Conservation (phyloP, 1,140 invertebrate species). For the Ceratina japonica region DNA sequence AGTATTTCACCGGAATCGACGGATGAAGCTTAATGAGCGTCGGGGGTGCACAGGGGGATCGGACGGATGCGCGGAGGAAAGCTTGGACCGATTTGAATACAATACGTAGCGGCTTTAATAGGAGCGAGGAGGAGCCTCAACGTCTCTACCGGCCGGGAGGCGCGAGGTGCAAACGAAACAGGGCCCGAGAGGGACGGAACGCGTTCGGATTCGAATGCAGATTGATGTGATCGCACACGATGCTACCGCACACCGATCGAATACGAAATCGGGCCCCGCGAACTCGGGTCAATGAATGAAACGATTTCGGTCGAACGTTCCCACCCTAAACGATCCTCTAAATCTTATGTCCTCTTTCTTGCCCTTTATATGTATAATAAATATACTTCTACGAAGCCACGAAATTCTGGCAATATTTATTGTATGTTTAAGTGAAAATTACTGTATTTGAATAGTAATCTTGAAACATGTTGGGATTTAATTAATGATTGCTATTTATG, state of each 20-base stretch:
- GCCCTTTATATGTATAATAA: too few species aligned
- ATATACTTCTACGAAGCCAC: too few species aligned
- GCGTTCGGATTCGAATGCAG: constrained; percentile 68
- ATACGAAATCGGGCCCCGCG: constrained; percentile 67
- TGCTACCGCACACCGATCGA: constrained; percentile 72
- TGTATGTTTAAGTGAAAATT: too few species aligned
- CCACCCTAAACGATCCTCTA: too few species aligned
- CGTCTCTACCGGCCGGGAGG: constrained; percentile 58
- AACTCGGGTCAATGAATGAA: constrained; percentile 66
- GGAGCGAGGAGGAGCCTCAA: constrained; percentile 46
- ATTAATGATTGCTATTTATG: too few species aligned
- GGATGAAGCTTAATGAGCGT: constrained; percentile 35
- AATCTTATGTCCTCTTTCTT: too few species aligned
- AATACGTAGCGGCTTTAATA: constrained; percentile 73
- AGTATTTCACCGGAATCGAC: constrained; percentile 55
- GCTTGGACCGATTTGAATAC: constrained; percentile 75
- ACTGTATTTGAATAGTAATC: too few species aligned
- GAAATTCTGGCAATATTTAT: too few species aligned
- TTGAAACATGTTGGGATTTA: too few species aligned
- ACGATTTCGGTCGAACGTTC: constrained; percentile 47
- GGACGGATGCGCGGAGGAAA: constrained; percentile 44
- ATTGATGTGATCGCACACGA: constrained; percentile 79
- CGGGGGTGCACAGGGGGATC: constrained; percentile 37
- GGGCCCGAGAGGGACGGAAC: constrained; percentile 30
- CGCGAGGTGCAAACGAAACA: constrained; percentile 74